Conservation (phyloP, 2,888 invertebrate species). For the Andrena dorsata region DNA sequence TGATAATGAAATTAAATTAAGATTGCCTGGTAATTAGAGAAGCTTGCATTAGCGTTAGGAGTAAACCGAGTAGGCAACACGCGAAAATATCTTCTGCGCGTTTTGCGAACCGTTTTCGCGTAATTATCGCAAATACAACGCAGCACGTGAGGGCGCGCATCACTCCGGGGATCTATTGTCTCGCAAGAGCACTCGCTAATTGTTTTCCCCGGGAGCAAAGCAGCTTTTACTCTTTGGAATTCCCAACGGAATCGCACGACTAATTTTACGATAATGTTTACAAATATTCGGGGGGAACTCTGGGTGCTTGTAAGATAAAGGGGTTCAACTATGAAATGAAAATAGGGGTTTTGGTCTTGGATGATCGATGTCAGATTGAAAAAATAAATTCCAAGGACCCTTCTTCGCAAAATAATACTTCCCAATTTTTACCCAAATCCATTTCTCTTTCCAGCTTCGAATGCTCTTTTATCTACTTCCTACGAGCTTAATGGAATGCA, state of each 20-base stretch:
- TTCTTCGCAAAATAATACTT: neutral
- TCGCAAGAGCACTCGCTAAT: conserved; percentile 6
- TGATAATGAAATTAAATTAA: neutral
- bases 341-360: no score
- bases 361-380: neutral
- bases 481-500: neutral
- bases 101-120: conserved; percentile 7
- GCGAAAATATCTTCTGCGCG: conserved; percentile 13
- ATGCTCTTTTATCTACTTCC: neutral
- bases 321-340: no score
- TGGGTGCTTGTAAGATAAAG: neutral
- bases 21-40: neutral
- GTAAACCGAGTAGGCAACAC: neutral
- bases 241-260: neutral
- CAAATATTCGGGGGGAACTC: neutral
- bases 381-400: neutral
- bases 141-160: neutral
- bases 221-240: neutral
- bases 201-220: conserved; percentile 2
- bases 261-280: no score
- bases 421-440: neutral
- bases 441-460: neutral
- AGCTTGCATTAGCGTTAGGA: neutral
- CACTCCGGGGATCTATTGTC: conserved; percentile 1
- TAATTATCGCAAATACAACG: conserved; percentile 21